A percentile compares a stretch with the other conserved stretches of the same genome.
Conservation (phyloP, 2,888 invertebrate species). For the Cylloceria caligata region DNA sequence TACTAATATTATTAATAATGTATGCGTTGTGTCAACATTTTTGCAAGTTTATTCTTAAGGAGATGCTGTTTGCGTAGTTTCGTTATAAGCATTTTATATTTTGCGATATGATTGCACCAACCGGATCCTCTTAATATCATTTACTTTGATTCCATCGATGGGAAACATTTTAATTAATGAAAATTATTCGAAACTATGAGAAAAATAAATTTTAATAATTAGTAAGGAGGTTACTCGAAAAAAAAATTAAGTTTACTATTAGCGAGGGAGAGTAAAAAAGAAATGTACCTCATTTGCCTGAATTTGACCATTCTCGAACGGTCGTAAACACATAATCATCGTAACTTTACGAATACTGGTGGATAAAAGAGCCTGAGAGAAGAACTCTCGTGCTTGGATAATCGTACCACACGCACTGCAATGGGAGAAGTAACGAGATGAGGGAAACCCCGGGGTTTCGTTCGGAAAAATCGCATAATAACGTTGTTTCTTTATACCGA, state of each 20-base stretch:
- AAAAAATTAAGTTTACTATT: background rate
- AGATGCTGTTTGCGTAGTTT: background rate
- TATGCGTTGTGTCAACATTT: background rate
- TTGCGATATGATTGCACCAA: background rate
- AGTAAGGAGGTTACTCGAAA: background rate
- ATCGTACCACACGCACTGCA: constrained; percentile 32
- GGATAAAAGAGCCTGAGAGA: constrained; percentile 16
- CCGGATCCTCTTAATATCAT: background rate
- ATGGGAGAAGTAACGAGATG: constrained; percentile 44
- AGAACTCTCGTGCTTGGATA: constrained; percentile 31
- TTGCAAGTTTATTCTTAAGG: background rate
- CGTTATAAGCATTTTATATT: background rate
- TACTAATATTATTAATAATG: background rate
- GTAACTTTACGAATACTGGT: constrained; percentile 48
- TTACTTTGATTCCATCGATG: background rate
- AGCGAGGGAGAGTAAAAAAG: background rate
- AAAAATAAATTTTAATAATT: constrained; percentile 20
- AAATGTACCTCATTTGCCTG: constrained; percentile 48
- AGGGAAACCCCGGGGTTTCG: constrained; percentile 47
- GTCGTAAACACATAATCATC: constrained; percentile 50
- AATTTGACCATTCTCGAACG: constrained; percentile 36
- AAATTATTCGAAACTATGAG: background rate
- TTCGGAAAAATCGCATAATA: constrained; percentile 62
- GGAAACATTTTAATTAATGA: background rate
- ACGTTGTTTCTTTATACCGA: constrained; percentile 44